These are phyloP conservation scores for Thalassophryne amazonica DNA, from an alignment of 2,797 vertebrate genomes.

Conservation along the genomic window DNA sequence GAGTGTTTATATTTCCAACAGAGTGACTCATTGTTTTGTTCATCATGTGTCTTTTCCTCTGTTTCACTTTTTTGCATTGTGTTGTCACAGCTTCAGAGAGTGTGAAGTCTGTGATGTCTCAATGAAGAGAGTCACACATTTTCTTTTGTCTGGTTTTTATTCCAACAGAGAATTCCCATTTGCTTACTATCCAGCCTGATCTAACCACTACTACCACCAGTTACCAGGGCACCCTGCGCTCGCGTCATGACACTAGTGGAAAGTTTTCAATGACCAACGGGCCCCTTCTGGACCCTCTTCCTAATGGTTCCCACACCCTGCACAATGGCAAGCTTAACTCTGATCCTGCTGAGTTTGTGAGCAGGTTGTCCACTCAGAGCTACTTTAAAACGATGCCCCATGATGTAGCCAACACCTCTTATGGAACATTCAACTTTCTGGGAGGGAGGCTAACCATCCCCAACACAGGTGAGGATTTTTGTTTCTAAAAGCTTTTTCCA, in stretches of 20 bases:
- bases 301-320: constrained; percentile 89
- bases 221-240: constrained; percentile 93
- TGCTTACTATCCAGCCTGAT: constrained; percentile 98
- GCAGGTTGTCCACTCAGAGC: constrained; percentile 89
- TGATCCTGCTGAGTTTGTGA: constrained; percentile 87
- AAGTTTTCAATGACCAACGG: constrained; percentile 95
- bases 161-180: constrained; percentile 89
- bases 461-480: constrained; percentile 83
- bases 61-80: constrained; percentile 45
- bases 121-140: constrained; percentile 52
- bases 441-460: constrained; percentile 94
- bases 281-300: constrained; percentile 90
- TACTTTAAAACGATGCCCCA: constrained; percentile 95
- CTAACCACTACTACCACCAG: constrained; percentile 95
- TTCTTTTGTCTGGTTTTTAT: constrained; percentile 47
- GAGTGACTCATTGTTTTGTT: constrained; percentile 26
- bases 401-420: constrained; percentile 89
- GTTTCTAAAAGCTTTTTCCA: neutral
- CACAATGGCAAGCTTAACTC: constrained; percentile 89
- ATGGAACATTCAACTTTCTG: constrained; percentile 97
- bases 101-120: constrained; percentile 65
- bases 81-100: constrained; percentile 58
- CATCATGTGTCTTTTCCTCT: constrained; percentile 65
- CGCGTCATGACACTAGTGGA: constrained; percentile 85
- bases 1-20: constrained; percentile 17